These are phyloP conservation scores for Exephanes ischioxanthus DNA, from an alignment of 2,888 invertebrate genomes.

Conservation along the genomic window DNA sequence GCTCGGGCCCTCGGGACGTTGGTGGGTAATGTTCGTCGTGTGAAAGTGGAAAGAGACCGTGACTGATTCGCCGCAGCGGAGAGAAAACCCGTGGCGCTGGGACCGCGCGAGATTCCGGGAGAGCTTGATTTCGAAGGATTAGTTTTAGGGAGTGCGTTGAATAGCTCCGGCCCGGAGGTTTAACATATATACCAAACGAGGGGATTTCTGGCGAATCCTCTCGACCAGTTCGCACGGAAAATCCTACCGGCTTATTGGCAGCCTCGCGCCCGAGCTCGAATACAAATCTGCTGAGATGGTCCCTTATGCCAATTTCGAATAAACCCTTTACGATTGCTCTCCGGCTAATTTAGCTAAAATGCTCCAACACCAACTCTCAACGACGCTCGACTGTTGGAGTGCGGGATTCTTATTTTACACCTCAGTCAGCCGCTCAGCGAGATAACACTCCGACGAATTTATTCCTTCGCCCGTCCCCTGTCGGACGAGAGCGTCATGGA, in stretches of 20 bases:
- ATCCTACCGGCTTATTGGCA: conserved; percentile 16
- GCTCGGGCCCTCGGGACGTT: not conserved
- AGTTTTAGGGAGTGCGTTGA: conserved; percentile 65
- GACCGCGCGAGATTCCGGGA: conserved; percentile 3
- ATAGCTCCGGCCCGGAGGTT: conserved; percentile 38
- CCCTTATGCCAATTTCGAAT: conserved; percentile 21
- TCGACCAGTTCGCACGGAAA: conserved; percentile 23
- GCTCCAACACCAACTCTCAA: not conserved
- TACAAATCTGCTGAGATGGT: not conserved
- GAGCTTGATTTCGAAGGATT: conserved; percentile 52
- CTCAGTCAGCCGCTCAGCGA: not conserved
- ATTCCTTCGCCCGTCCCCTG: conserved; percentile 8
- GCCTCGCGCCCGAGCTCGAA: conserved; percentile 2
- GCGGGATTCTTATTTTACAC: not conserved
- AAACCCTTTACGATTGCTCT: conserved; percentile 20
- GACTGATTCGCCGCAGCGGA: conserved; percentile 2
- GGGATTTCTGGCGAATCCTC: conserved; percentile 41
- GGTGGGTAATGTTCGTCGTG: not conserved
- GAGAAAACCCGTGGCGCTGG: conserved; percentile 3
- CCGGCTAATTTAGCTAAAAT: conserved; percentile 17
- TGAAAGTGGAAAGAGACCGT: conserved; percentile 39
- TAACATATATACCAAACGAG: conserved; percentile 52
- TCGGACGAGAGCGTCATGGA: not conserved
- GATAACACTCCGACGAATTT: conserved; percentile 30
- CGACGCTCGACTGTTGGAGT: not conserved